Conservation (phyloP, 2,888 invertebrate genomes). For the Artemia sp. region DNA sequence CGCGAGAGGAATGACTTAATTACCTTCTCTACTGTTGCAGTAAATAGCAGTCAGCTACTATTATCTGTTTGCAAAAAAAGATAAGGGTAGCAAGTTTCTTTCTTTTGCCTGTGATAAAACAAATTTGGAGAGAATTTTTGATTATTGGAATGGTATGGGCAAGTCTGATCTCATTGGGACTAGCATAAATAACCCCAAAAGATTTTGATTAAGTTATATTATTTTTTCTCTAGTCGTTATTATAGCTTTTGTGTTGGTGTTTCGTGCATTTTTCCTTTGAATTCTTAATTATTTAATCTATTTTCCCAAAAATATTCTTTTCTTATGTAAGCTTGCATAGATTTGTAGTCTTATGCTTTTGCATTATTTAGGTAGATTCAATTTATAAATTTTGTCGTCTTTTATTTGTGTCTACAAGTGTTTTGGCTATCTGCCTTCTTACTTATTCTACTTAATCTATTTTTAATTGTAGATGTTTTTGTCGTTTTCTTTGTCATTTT, state of each 20-base stretch:
- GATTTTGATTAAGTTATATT: conserved; percentile 1
- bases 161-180: conserved; percentile 14
- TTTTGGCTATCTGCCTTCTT: not conserved
- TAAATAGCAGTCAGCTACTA: too few relatives aligned
- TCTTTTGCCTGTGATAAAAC: too few relatives aligned
- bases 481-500: conserved; percentile 14
- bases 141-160: not conserved
- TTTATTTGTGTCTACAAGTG: not conserved
- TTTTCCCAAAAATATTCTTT: conserved; percentile 6
- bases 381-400: conserved; percentile 10
- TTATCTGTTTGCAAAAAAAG: too few relatives aligned
- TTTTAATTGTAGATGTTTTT: conserved; percentile 13
- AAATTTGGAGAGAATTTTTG: not conserved
- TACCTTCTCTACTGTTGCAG: too few relatives aligned
- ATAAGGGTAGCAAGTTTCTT: too few relatives aligned
- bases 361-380: conserved; percentile 15
- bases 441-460: conserved; percentile 14
- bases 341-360: conserved; percentile 12
- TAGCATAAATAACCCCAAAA: not conserved
- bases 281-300: conserved; percentile 2
- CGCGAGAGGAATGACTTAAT: too few relatives aligned
- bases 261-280: not conserved
- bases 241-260: conserved; percentile 15
- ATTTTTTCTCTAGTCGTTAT: conserved; percentile 7
- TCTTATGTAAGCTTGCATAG: conserved; percentile 11